phyloP scores from a whole-genome alignment of 2,888 invertebrate genomes.

The Buathra laborator region DNA sequence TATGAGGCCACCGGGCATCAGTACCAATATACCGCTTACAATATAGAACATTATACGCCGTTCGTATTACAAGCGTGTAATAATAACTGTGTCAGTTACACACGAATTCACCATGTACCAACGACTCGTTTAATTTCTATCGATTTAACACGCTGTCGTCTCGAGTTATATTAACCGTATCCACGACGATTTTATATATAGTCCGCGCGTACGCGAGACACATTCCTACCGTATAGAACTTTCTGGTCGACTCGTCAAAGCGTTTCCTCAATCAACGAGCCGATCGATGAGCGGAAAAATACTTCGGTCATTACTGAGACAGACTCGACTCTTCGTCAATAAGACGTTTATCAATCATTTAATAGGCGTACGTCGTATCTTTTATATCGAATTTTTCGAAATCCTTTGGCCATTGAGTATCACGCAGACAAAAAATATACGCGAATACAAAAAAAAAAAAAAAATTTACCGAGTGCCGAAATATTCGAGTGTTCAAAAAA shows the following conservation, averaged over 20 bases:
- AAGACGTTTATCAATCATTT: no score
- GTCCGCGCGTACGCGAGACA: no score
- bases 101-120: slow-evolving; percentile 54
- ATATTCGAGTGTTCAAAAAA: no score
- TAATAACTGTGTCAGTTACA: slow-evolving; percentile 56
- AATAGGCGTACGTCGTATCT: no score
- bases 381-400: no score
- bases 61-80: slow-evolving; percentile 56
- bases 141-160: slow-evolving; percentile 54
- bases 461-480: no score
- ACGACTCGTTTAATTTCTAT: slow-evolving; percentile 49
- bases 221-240: background rate
- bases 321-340: no score
- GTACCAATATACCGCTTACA: slow-evolving; percentile 26
- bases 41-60: slow-evolving; percentile 28
- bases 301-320: background rate
- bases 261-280: background rate
- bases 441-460: no score
- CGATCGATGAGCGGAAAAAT: background rate
- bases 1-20: slow-evolving; percentile 74
- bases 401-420: no score
- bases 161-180: background rate
- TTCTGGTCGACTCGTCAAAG: background rate
- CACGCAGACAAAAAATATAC: no score
- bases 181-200: slow-evolving; percentile 6